Percentiles rank a stretch among this genome's conserved stretches.
phyloP scores from a whole-genome alignment of 2,113 vertebrate genomes.

The Ammospiza nelsoni region DNA sequence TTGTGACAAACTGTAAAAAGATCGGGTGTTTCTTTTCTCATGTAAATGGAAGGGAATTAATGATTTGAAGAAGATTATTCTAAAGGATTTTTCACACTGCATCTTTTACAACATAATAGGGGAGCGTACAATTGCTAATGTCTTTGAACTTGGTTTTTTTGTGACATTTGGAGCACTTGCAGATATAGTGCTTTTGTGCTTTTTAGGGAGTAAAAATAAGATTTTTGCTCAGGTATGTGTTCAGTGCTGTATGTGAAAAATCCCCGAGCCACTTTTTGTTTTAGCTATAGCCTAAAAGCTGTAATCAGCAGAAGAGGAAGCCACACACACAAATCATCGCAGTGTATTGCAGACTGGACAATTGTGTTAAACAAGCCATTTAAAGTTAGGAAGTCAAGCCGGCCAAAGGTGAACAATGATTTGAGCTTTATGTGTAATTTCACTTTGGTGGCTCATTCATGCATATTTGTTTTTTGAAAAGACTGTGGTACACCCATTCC shows the following conservation, averaged over 20 bases:
- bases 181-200: not conserved
- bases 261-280: not conserved
- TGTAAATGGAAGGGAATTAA: not conserved
- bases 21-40: not conserved
- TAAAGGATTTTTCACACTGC: conserved; percentile 5
- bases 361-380: not conserved
- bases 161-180: not conserved
- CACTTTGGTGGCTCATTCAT: not conserved
- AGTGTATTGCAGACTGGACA: not conserved
- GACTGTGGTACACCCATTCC: not conserved
- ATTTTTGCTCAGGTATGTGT: not conserved
- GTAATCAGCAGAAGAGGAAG: not conserved
- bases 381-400: not conserved
- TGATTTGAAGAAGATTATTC: not conserved
- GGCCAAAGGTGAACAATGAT: not conserved
- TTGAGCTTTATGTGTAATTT: not conserved
- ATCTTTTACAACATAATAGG: not conserved
- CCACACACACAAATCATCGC: not conserved
- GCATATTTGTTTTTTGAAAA: not conserved
- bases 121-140: not conserved
- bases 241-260: not conserved
- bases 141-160: not conserved
- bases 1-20: not conserved
- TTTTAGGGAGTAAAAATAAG: not conserved
- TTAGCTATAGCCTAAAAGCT: not conserved